Evolutionary conservation across 2,888 invertebrate genomes (phyloP).

Genomic region (Ceramica pisi): DNA sequence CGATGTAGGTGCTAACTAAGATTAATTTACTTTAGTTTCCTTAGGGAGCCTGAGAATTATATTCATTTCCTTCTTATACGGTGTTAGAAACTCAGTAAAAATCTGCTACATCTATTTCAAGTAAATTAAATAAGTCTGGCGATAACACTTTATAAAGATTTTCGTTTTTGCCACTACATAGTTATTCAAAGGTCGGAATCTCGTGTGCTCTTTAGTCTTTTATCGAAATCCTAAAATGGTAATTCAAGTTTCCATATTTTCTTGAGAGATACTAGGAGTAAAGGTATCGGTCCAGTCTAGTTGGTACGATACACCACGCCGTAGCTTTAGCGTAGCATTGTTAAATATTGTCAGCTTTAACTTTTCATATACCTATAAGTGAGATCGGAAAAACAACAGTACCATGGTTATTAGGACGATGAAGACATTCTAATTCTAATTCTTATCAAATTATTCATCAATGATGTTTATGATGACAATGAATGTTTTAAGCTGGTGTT

Average conservation of each 20-base stretch:
- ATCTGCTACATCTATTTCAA: neutral
- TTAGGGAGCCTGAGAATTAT: slow-evolving; percentile 1
- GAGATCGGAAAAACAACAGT: neutral
- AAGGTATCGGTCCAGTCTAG: slow-evolving; percentile 31
- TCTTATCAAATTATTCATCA: too few species aligned
- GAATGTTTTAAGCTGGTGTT: neutral
- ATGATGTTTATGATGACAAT: neutral
- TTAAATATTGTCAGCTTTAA: neutral
- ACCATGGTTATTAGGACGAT: too few species aligned
- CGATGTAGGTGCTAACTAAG: slow-evolving; percentile 20
- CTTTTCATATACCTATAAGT: too few species aligned
- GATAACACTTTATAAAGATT: neutral
- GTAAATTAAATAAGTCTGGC: neutral
- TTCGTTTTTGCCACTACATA: neutral
- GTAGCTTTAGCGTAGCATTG: neutral
- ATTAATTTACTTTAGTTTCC: slow-evolving; percentile 21
- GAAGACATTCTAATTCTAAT: too few species aligned
- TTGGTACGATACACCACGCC: neutral
- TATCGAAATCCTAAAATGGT: slow-evolving; percentile 41
- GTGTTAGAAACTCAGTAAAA: neutral
- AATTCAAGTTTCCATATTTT: slow-evolving; percentile 58
- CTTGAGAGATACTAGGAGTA: slow-evolving; percentile 28
- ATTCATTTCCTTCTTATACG: neutral
- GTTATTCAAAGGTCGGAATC: slow-evolving; percentile 26
- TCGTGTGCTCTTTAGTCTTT: slow-evolving; percentile 33